phyloP scores from a whole-genome alignment of 2,888 invertebrate species.

The Andrena fulva region DNA sequence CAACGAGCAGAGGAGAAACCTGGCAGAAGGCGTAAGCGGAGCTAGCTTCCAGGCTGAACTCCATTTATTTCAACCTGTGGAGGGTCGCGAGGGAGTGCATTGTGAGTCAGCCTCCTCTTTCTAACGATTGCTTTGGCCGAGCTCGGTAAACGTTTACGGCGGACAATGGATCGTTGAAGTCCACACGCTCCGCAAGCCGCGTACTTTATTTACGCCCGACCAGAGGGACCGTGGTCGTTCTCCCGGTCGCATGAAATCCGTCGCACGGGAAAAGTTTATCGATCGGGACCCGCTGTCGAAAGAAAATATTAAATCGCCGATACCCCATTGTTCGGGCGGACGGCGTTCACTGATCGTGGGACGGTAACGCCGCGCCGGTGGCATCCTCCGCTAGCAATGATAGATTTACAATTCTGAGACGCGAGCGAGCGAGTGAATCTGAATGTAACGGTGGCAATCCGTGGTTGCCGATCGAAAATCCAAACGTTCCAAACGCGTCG shows the following conservation, averaged over 20 bases:
- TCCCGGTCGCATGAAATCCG: constrained; percentile 12
- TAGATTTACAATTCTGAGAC: neutral
- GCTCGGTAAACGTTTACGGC: constrained; percentile 20
- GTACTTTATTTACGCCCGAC: neutral
- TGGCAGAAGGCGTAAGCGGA: constrained; percentile 36
- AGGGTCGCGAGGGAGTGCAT: constrained; percentile 85
- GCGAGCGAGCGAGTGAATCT: neutral
- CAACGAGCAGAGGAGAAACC: neutral
- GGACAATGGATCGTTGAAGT: constrained; percentile 13
- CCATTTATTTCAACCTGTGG: constrained; percentile 85
- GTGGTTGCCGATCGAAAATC: too few relatives aligned
- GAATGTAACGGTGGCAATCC: neutral
- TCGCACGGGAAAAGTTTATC: constrained; percentile 7
- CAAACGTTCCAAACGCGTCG: too few relatives aligned
- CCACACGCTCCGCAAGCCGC: too few relatives aligned
- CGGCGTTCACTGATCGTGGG: constrained; percentile 8
- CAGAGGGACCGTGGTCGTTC: neutral
- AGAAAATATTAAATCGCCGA: neutral
- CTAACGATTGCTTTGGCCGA: constrained; percentile 1
- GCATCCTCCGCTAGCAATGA: neutral
- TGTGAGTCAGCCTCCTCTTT: constrained; percentile 79
- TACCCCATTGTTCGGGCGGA: constrained; percentile 30
- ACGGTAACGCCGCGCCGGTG: neutral
- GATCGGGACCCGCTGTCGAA: constrained; percentile 1
- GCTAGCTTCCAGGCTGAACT: constrained; percentile 76